Percentiles rank a stretch among this genome's conserved stretches.
phyloP scores from a whole-genome alignment of 2,888 invertebrate species.

The Melieria picta region DNA sequence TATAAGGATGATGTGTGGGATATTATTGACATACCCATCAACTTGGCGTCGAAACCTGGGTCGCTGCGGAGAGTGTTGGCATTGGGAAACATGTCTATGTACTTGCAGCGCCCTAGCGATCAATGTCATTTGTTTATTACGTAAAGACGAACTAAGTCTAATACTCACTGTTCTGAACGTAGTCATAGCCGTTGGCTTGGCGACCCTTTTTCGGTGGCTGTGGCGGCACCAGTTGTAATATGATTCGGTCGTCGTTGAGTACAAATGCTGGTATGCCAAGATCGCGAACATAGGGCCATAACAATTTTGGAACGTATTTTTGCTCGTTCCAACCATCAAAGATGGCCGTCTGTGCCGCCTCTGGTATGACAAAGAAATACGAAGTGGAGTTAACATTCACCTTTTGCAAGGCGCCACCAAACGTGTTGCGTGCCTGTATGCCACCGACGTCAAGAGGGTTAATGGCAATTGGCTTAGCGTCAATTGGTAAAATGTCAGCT shows the following conservation, averaged over 20 bases:
- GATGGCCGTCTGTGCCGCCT: conserved; percentile 57
- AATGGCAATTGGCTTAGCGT: conserved; percentile 51
- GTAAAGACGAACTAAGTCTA: background rate
- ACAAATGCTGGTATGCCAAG: conserved; percentile 60
- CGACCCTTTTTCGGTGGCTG: conserved; percentile 58
- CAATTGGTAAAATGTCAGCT: conserved; percentile 52
- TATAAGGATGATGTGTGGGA: background rate
- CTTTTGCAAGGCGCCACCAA: conserved; percentile 56
- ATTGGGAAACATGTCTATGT: conserved; percentile 72
- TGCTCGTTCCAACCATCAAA: conserved; percentile 62
- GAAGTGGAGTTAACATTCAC: conserved; percentile 57
- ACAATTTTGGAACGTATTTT: conserved; percentile 55
- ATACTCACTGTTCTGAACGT: conserved; percentile 56
- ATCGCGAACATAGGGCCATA: conserved; percentile 61
- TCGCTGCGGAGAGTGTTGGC: conserved; percentile 68
- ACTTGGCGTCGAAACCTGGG: conserved; percentile 68
- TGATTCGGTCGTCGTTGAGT: conserved; percentile 55
- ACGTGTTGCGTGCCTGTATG: conserved; percentile 47
- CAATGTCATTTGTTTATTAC: conserved; percentile 14
- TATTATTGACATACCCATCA: conserved; percentile 68
- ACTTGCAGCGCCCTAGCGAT: conserved; percentile 69
- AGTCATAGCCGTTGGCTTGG: conserved; percentile 57
- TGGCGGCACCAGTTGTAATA: conserved; percentile 61
- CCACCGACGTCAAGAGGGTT: conserved; percentile 56
- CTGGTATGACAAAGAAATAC: conserved; percentile 63